Evolutionary conservation across 2,797 vertebrate genomes (phyloP).

Genomic region (Fringilla coelebs): DNA sequence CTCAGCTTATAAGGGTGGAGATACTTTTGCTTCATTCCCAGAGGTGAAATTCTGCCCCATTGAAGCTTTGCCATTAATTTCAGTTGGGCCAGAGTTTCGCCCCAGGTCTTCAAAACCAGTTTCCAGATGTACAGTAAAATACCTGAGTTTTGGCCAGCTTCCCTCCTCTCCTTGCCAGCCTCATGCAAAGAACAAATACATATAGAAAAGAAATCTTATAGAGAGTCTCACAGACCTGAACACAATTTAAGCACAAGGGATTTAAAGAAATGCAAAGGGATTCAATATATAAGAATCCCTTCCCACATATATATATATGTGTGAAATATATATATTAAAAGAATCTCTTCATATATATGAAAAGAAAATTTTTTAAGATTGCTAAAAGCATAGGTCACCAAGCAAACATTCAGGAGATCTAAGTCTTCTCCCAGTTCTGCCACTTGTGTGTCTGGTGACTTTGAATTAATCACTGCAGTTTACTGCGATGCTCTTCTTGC

Average conservation of each 20-base stretch:
- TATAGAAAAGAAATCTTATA: not conserved
- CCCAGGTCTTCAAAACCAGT: slow-evolving; percentile 28
- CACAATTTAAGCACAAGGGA: not conserved
- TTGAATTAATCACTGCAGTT: not conserved
- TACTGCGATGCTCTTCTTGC: not conserved
- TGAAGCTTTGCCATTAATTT: slow-evolving; percentile 48
- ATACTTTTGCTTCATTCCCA: slow-evolving; percentile 31
- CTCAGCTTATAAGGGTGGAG: slow-evolving; percentile 35
- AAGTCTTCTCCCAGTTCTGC: not conserved
- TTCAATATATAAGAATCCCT: not conserved
- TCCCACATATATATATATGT: not conserved
- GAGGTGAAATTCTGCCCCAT: slow-evolving; percentile 37
- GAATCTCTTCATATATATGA: not conserved
- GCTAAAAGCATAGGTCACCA: not conserved
- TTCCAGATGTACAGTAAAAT: slow-evolving; percentile 53
- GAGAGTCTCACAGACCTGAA: not conserved
- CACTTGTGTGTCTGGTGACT: not conserved
- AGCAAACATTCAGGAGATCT: not conserved
- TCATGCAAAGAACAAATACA: not conserved
- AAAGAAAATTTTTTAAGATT: not conserved
- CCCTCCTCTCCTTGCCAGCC: not conserved
- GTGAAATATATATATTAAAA: not conserved
- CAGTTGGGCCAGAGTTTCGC: not conserved
- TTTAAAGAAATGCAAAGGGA: not conserved
- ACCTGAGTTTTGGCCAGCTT: slow-evolving; percentile 38